Evolutionary conservation across 2,113 vertebrate genomes (phyloP).

Genomic region (Scomber colias): DNA sequence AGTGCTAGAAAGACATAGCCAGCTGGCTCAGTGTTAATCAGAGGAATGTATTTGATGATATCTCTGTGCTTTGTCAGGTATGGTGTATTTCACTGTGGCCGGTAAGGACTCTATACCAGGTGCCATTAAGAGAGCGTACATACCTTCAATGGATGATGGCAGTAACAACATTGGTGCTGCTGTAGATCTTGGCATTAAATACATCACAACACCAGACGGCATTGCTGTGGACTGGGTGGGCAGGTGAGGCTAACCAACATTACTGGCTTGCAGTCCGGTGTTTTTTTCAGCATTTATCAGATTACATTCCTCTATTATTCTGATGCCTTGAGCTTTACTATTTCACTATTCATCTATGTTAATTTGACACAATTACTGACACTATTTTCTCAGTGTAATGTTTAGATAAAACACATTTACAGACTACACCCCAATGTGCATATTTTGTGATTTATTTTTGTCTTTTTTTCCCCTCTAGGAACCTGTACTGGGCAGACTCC

Average conservation of each 20-base stretch:
- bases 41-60: not conserved
- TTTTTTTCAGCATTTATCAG: not conserved
- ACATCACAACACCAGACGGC: constrained; percentile 90
- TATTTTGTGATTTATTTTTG: constrained; percentile 2
- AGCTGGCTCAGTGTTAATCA: not conserved
- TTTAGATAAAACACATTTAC: too few species aligned
- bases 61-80: constrained; percentile 79
- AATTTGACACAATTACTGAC: not conserved
- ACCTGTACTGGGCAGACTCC: constrained; percentile 96
- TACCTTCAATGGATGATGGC: constrained; percentile 89
- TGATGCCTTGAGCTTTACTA: not conserved
- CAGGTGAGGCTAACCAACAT: constrained; percentile 73
- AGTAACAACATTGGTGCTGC: constrained; percentile 89
- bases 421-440: not conserved
- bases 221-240: constrained; percentile 97
- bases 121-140: constrained; percentile 92
- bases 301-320: too few species aligned
- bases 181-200: constrained; percentile 89
- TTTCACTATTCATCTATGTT: not conserved
- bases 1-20: not conserved
- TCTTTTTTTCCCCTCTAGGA: constrained; percentile 76
- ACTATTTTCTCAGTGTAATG: not conserved
- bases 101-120: constrained; percentile 86
- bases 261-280: not conserved
- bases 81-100: constrained; percentile 92